These are phyloP conservation scores for Nesogale talazaci DNA, from an alignment of 2,113 vertebrate genomes.

Conservation along the genomic window DNA sequence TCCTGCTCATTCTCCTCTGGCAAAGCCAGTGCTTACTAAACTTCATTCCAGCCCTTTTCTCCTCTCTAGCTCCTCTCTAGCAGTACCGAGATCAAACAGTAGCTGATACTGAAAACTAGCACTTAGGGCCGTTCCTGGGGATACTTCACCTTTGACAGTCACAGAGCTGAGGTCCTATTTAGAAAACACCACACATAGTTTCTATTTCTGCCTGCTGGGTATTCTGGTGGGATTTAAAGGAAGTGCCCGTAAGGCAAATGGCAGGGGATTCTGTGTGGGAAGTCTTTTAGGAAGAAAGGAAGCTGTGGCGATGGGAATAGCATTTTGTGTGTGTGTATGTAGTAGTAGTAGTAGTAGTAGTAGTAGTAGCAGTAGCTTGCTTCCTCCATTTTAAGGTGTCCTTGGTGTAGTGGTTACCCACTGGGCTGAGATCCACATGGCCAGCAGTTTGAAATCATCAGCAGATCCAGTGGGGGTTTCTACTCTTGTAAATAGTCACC, in stretches of 20 bases:
- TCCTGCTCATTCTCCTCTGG: not conserved
- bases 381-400: not conserved
- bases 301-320: not conserved
- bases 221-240: constrained; percentile 48
- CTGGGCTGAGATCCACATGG: too few species aligned
- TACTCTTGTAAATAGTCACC: too few species aligned
- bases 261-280: not conserved
- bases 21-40: constrained; percentile 11
- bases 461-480: too few species aligned
- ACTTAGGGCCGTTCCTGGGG: not conserved
- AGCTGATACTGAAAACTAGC: constrained; percentile 28
- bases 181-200: constrained; percentile 44
- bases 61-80: not conserved
- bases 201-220: constrained; percentile 32
- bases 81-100: constrained; percentile 24
- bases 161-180: constrained; percentile 36
- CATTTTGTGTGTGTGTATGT: not conserved
- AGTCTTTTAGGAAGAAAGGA: constrained; percentile 51
- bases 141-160: constrained; percentile 12
- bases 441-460: too few species aligned
- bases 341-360: too few species aligned
- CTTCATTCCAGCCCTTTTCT: not conserved
- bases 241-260: constrained; percentile 54
- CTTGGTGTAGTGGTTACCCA: not conserved
- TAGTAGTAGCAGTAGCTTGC: too few species aligned